Evolutionary conservation across 2,113 vertebrate genomes (phyloP).

Genomic region (Synchiropus splendidus): DNA sequence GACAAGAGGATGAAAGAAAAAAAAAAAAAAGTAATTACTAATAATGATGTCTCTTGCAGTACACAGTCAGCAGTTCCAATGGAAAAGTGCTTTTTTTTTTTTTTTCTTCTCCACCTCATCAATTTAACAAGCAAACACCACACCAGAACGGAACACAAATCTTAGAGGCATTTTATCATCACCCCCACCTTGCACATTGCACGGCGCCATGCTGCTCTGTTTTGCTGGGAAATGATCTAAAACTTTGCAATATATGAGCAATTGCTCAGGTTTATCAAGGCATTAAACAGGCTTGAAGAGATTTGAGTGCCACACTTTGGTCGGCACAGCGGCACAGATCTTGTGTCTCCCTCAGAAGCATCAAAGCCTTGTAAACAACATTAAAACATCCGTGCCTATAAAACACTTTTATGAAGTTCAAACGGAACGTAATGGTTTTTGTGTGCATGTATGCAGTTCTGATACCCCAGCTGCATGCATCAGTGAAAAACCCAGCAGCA

Average conservation of each 20-base stretch:
- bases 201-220: conserved; percentile 5
- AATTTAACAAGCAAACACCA: conserved; percentile 53
- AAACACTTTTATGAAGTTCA: conserved; percentile 71
- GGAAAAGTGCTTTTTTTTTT: conserved; percentile 34
- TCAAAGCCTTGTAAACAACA: conserved; percentile 69
- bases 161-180: conserved; percentile 37
- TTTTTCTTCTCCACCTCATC: conserved; percentile 34
- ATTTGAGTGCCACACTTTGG: conserved; percentile 45
- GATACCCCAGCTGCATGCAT: conserved; percentile 4
- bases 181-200: conserved; percentile 34
- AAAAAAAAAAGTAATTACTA: conserved; percentile 10
- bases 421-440: conserved; percentile 56
- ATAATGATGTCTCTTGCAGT: conserved; percentile 24
- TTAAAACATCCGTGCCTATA: conserved; percentile 67
- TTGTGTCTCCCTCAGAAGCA: conserved; percentile 39
- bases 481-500: conserved; percentile 3
- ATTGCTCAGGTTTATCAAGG: conserved; percentile 51
- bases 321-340: conserved; percentile 41
- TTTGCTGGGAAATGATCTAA: conserved; percentile 37
- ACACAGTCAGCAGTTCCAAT: conserved; percentile 30
- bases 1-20: background rate
- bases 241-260: conserved; percentile 55
- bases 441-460: conserved; percentile 25
- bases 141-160: conserved; percentile 30
- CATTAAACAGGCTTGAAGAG: conserved; percentile 47